Percentiles rank a stretch among this genome's conserved stretches.
These are phyloP conservation scores for Poeciliopsis paucimaculata DNA, from an alignment of 2,797 vertebrate species.

Conservation along the genomic window DNA sequence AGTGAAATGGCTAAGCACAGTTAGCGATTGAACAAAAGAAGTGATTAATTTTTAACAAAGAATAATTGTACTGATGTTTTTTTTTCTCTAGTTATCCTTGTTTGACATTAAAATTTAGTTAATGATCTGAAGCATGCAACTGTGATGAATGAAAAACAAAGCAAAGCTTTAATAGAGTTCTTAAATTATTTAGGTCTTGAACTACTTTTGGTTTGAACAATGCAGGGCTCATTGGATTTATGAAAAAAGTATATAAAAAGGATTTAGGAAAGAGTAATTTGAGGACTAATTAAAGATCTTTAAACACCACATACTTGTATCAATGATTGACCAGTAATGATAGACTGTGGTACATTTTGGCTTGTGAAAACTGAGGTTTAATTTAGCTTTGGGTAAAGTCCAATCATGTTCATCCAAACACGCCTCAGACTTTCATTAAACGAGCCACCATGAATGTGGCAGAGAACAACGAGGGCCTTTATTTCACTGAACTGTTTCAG, in stretches of 20 bases:
- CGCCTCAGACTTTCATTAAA: constrained; percentile 72
- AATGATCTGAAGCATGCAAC: background rate
- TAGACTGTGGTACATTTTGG: constrained; percentile 9
- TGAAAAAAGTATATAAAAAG: background rate
- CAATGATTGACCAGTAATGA: constrained; percentile 20
- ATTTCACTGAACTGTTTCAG: constrained; percentile 67
- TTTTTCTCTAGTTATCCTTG: background rate
- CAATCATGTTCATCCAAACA: constrained; percentile 52
- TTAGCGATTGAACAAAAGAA: background rate
- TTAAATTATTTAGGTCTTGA: background rate
- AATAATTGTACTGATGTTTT: background rate
- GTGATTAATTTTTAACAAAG: background rate
- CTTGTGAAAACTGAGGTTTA: constrained; percentile 13
- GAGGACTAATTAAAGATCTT: background rate
- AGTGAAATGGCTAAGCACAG: background rate
- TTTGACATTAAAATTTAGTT: too few relatives aligned
- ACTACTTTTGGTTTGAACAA: background rate
- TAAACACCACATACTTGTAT: background rate
- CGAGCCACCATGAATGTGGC: constrained; percentile 39
- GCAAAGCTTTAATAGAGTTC: background rate
- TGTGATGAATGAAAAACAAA: background rate
- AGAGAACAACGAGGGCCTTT: constrained; percentile 76
- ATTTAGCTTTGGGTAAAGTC: constrained; percentile 36
- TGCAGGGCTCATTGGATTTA: background rate
- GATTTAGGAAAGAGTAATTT: background rate